Percentiles rank a stretch among this genome's conserved stretches.
Evolutionary conservation across 2,888 invertebrate species (phyloP).

Genomic region (Chloroclystis v-ata): DNA sequence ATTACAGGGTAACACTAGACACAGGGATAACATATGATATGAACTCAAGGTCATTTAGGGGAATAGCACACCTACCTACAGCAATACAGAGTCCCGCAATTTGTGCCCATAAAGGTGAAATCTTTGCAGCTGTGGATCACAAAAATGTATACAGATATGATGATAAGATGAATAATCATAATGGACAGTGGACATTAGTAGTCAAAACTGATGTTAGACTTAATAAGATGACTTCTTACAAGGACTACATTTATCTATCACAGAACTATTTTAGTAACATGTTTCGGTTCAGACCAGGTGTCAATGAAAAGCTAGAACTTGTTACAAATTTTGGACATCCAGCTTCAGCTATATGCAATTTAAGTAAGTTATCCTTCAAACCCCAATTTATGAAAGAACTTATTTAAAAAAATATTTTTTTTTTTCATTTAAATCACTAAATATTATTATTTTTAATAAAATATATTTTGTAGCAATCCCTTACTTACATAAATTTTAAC

Average conservation of each 20-base stretch:
- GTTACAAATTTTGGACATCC: constrained; percentile 45
- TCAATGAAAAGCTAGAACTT: constrained; percentile 39
- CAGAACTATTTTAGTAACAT: constrained; percentile 56
- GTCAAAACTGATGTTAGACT: constrained; percentile 44
- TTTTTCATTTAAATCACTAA: too few relatives aligned
- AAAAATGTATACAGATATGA: constrained; percentile 54
- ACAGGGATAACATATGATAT: constrained; percentile 54
- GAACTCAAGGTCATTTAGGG: constrained; percentile 45
- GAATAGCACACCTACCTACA: constrained; percentile 54
- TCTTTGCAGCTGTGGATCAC: constrained; percentile 51
- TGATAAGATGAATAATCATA: constrained; percentile 33
- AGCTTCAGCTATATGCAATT: constrained; percentile 49
- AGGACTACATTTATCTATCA: constrained; percentile 55
- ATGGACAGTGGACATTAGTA: constrained; percentile 44
- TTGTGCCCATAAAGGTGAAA: constrained; percentile 46
- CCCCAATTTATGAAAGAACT: too few relatives aligned
- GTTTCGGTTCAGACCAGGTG: constrained; percentile 53
- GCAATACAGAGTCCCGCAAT: constrained; percentile 59
- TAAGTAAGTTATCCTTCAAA: constrained; percentile 50
- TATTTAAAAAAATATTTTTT: too few relatives aligned
- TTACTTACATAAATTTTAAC: too few relatives aligned
- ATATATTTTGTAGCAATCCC: too few relatives aligned
- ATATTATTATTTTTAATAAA: too few relatives aligned
- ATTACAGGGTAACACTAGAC: constrained; percentile 55
- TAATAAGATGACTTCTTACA: constrained; percentile 50